Evolutionary conservation across 2,113 vertebrate genomes (phyloP), one percentile per base, ranked within the genome.

Genomic region (Cynocephalus volans): DNA sequence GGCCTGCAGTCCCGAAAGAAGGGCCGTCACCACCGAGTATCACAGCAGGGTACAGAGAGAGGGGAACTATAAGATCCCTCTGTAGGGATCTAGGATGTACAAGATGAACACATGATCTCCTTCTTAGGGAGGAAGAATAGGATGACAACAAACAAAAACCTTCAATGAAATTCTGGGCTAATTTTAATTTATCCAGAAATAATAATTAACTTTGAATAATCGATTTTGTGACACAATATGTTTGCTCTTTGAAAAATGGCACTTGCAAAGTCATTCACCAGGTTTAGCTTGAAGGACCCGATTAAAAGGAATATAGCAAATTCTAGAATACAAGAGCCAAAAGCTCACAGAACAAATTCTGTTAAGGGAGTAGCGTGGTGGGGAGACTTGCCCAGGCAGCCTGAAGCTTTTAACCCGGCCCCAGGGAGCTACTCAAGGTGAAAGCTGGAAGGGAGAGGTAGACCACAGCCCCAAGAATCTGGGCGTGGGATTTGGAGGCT

Each of bases 121-220:
- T 82, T 88, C 60, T 41, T 50, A 92, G 75, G 26, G 21, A 87
- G 19, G 17, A 97, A 79, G 82, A 89, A 83, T 33, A 79, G 64
- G 62, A 91, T 45, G 77, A 64, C 14, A 92, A 62, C n/a, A 41
- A 88, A 45, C 52, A 75, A 97, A 84, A 97, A 24, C 3, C 60
- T 88, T 80, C 33, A 62, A 48, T 73, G 60, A 73, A 58, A 94
- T 90, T 84, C 60, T 81, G 92, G 15, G 31, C 62, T 94, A 50
- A 80, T 93, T 90, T 96, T 13, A 73, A 48, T n/a, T 36, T 91
- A 79, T 52, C 13, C 60, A 93, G 41, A 96, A 83, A 90, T 89
- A 2, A 67, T 50, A 28, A 83, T 45, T 83, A 83, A 82, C 36
- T 70, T 94, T 64, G 21, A 95, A 56, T 56, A 77, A 76, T 73